phyloP scores from a whole-genome alignment of 2,113 vertebrate species.

The Nothobranchius kuhntae region DNA sequence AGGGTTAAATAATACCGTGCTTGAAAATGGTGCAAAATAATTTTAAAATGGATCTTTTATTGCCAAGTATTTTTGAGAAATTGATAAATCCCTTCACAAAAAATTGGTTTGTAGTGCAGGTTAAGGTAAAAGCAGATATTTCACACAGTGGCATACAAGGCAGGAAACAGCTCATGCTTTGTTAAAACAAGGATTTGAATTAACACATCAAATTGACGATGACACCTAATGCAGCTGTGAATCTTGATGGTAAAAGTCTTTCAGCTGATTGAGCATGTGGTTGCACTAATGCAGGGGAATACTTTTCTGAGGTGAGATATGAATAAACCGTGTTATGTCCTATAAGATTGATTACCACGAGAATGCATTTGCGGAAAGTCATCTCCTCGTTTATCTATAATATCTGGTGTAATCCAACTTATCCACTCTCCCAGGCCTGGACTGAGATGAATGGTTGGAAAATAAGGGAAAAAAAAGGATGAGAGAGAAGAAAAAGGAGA shows the following conservation, averaged over 20 bases:
- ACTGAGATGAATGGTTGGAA: neutral
- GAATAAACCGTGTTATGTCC: conserved; percentile 21
- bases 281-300: neutral
- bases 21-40: too few species aligned
- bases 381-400: conserved; percentile 37
- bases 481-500: conserved; percentile 49
- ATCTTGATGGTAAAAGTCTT: conserved; percentile 2
- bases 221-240: conserved; percentile 25
- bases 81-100: neutral
- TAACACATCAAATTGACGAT: conserved; percentile 25
- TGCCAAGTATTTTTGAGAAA: neutral
- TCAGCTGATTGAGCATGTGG: conserved; percentile 5
- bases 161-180: neutral
- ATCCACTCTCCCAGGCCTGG: neutral
- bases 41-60: neutral
- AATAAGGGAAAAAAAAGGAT: conserved; percentile 20
- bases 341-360: conserved; percentile 29
- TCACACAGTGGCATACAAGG: too few species aligned
- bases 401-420: conserved; percentile 29
- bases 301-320: neutral
- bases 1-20: neutral
- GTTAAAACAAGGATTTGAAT: conserved; percentile 12
- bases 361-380: conserved; percentile 15
- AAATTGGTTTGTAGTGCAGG: conserved; percentile 12
- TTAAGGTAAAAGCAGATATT: too few species aligned